Evolutionary conservation across 2,888 invertebrate species (phyloP), one percentile per base, ranked within the genome.

Genomic region (Lithosia quadra): DNA sequence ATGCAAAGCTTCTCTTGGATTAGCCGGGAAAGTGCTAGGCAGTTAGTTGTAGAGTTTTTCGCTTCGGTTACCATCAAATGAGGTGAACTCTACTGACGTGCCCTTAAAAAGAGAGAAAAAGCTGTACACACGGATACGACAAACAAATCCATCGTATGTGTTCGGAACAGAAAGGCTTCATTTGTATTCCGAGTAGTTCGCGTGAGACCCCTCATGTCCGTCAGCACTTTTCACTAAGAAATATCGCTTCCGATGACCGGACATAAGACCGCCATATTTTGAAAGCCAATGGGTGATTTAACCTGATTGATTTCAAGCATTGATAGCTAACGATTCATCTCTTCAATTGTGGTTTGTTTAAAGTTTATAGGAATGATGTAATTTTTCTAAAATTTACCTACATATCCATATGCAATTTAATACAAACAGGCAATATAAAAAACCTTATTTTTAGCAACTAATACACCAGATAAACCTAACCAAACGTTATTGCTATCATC

Each of bases 151-250:
- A 68, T 78, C 66, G 63, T 68, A 56, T 69, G 67, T 71, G 64
- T 73, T 71, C 22, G 57, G 66, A 65, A 69, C 49, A 57, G 66
- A 63, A 68, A 63, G 34, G 43, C 22, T 60, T 74, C 70, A 79
- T 79, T 79, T 57, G 71, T 79, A 81, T 79, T 76, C 79, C 66
- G 58, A 5, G 21, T 43, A n/a, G 69, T 53, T 57, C 43, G 34
- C 13, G 24, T 68, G 67, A 58, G 68, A 70, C 67, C 67, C 72
- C 69, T 73, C 60, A 62, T 55, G 61, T 76, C 72, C 69, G 71
- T 76, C 72, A 73, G 70, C 66, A 69, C 67, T 74, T 72, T 72
- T 78, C 68, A 74, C 71, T 74, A 22, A 74, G 79, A 74, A 70
- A 71, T 68, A 74, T 72, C 59, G 76, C 67, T 76, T 74, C 72